These are phyloP conservation scores for Lysandra bellargus DNA, from an alignment of 2,888 invertebrate species.

Conservation along the genomic window DNA sequence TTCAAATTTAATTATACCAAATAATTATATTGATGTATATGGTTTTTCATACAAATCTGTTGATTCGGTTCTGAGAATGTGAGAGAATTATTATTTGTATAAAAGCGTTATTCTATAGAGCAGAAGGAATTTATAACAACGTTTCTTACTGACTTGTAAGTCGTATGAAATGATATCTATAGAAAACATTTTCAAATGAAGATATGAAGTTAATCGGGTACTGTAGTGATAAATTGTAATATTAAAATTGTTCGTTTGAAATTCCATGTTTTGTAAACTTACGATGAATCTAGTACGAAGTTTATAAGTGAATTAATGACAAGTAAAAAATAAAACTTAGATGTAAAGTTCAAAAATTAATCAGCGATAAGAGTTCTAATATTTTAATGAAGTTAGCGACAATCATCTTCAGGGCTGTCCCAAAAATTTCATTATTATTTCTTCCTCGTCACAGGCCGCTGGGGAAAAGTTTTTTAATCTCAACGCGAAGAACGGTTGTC, in stretches of 20 bases:
- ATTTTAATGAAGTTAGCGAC: slow-evolving; percentile 63
- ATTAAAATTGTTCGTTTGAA: too few relatives aligned
- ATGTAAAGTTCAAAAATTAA: slow-evolving; percentile 17
- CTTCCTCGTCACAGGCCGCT: slow-evolving; percentile 49
- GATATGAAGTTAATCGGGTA: background rate
- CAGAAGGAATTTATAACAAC: too few relatives aligned
- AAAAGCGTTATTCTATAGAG: background rate
- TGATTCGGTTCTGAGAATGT: background rate
- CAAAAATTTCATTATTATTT: slow-evolving; percentile 70
- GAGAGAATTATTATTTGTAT: background rate
- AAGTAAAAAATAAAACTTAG: background rate
- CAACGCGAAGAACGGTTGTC: slow-evolving; percentile 53
- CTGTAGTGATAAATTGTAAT: too few relatives aligned
- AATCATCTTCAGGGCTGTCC: slow-evolving; percentile 55
- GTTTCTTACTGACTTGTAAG: background rate
- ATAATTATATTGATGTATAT: background rate
- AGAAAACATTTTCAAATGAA: background rate
- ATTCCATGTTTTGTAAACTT: background rate
- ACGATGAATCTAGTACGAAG: background rate
- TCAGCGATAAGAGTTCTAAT: slow-evolving; percentile 38
- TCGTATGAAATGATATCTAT: background rate
- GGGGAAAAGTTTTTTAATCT: slow-evolving; percentile 74
- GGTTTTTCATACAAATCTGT: background rate
- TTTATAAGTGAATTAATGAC: background rate
- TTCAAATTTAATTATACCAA: slow-evolving; percentile 32